phyloP scores from a whole-genome alignment of 2,113 vertebrate genomes.

The Isurus oxyrinchus region DNA sequence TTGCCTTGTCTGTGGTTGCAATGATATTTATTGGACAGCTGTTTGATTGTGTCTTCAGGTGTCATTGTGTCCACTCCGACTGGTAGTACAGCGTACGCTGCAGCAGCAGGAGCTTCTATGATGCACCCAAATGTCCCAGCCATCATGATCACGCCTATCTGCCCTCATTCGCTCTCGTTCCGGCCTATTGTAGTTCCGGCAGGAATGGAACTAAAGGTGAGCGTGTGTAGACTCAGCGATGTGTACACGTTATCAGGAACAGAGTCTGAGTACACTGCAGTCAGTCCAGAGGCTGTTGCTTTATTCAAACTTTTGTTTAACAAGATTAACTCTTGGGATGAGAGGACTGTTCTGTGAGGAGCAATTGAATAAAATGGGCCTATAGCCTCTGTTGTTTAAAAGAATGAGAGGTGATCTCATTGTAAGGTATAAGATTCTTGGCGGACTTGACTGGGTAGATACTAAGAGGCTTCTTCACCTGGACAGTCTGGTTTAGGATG shows the following conservation, averaged over 20 bases:
- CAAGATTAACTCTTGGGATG: neutral
- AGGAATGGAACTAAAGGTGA: constrained; percentile 69
- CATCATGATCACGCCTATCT: constrained; percentile 73
- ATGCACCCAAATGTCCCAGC: constrained; percentile 71
- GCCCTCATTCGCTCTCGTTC: constrained; percentile 71
- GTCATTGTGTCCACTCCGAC: constrained; percentile 69
- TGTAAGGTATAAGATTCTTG: neutral
- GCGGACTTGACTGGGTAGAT: neutral
- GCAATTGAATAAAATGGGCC: neutral
- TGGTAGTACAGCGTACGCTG: constrained; percentile 66
- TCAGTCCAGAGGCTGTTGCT: neutral
- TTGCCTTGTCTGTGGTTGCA: neutral
- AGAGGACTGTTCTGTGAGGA: neutral
- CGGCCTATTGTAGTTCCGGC: constrained; percentile 71
- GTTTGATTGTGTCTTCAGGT: constrained; percentile 46
- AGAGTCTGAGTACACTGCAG: neutral
- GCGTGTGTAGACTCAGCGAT: neutral
- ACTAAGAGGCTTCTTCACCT: neutral
- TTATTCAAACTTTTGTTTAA: neutral
- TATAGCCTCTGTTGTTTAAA: neutral
- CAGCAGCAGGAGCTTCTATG: constrained; percentile 69
- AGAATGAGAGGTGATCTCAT: neutral
- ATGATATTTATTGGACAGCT: neutral
- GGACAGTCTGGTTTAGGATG: neutral
- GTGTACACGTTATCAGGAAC: neutral